These are phyloP conservation scores for Diplogasteroides magnus DNA, from an alignment of 1,140 invertebrate genomes.

Conservation along the genomic window DNA sequence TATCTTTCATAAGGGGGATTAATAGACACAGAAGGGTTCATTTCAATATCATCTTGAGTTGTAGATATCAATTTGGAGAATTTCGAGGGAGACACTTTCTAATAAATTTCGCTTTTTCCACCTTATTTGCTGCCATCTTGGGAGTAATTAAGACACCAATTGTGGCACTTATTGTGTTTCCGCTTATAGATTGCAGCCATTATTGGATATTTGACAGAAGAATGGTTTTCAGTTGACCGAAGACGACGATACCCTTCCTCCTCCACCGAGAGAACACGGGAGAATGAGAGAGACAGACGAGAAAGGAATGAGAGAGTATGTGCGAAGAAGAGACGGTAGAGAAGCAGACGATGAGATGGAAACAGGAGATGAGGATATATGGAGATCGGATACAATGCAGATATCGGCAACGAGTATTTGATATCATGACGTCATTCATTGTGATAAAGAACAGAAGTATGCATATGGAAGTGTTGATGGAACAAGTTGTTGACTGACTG, in stretches of 20 bases:
- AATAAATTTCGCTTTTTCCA: background rate
- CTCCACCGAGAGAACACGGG: background rate
- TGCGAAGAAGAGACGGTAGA: background rate
- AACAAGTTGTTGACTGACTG: too few species aligned
- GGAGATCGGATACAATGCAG: too few species aligned
- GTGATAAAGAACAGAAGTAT: too few species aligned
- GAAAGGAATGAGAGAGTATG: constrained; percentile 8
- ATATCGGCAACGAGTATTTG: too few species aligned
- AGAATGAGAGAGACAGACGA: background rate
- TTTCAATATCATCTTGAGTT: constrained; percentile 5
- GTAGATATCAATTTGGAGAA: constrained; percentile 8
- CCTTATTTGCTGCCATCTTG: background rate
- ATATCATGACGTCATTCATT: too few species aligned
- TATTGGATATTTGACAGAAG: background rate
- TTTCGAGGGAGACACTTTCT: constrained; percentile 1
- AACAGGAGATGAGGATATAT: too few species aligned
- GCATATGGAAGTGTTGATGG: too few species aligned
- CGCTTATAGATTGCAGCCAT: background rate
- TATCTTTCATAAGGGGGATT: too few species aligned
- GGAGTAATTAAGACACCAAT: background rate
- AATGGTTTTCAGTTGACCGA: background rate
- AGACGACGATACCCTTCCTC: too few species aligned
- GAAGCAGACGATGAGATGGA: background rate
- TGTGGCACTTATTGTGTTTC: background rate
- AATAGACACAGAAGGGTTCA: too few species aligned